Percentiles rank a stretch among this genome's conserved stretches.
phyloP scores from a whole-genome alignment of 2,113 vertebrate species.

The Rhabdomys dilectus region DNA sequence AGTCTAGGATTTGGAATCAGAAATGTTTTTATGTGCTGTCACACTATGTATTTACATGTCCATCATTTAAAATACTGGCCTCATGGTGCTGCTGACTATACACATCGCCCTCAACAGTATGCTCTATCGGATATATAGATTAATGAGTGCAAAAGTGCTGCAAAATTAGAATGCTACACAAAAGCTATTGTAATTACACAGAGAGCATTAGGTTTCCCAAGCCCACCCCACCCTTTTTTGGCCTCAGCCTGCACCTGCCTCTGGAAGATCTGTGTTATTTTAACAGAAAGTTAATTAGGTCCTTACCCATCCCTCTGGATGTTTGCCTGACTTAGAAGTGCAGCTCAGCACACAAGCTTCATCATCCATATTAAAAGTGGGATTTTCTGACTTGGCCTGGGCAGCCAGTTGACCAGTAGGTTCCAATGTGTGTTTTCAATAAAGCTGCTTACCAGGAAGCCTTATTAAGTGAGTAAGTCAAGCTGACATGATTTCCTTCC shows the following conservation, averaged over 20 bases:
- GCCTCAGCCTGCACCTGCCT: constrained; percentile 61
- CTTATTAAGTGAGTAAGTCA: constrained; percentile 87
- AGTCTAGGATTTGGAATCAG: neutral
- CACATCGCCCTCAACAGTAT: neutral
- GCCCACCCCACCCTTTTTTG: neutral
- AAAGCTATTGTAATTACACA: constrained; percentile 55
- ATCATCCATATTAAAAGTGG: constrained; percentile 87
- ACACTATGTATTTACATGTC: neutral
- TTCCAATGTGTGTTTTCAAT: constrained; percentile 85
- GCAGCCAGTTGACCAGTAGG: constrained; percentile 77
- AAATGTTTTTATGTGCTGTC: neutral
- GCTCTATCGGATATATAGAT: neutral
- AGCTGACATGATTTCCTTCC: constrained; percentile 75
- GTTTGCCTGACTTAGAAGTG: constrained; percentile 80
- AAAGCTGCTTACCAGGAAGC: constrained; percentile 89
- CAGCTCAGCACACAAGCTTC: constrained; percentile 84
- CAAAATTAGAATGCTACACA: constrained; percentile 32
- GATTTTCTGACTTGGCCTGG: constrained; percentile 86
- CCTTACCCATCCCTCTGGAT: constrained; percentile 69
- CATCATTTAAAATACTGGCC: constrained; percentile 17
- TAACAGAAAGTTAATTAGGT: constrained; percentile 83
- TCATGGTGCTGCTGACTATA: neutral
- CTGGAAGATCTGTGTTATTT: constrained; percentile 62
- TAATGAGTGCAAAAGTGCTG: neutral
- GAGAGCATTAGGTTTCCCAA: constrained; percentile 63